Conservation (phyloP, 2,797 vertebrate genomes). For the Coregonus ussuriensis region DNA sequence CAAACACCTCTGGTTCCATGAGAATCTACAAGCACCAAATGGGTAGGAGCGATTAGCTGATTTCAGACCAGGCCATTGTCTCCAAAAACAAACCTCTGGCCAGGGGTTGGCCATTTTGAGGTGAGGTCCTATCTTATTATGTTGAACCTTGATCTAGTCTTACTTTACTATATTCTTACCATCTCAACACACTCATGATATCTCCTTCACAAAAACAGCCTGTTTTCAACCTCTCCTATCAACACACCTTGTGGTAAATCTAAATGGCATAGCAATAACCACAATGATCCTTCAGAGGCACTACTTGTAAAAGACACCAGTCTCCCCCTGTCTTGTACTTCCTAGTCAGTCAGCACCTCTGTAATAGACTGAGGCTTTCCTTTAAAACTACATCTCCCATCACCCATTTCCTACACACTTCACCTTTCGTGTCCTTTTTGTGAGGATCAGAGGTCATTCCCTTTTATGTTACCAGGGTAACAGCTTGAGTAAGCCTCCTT, state of each 20-base stretch:
- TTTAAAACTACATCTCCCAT: conserved; percentile 5
- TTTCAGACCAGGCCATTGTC: not conserved
- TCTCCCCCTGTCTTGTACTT: conserved; percentile 34
- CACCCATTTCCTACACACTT: not conserved
- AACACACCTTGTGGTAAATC: conserved; percentile 36
- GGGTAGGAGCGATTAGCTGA: not conserved
- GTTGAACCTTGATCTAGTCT: conserved; percentile 4
- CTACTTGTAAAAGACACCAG: conserved; percentile 64
- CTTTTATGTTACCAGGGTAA: not conserved
- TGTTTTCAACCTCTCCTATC: conserved; percentile 36
- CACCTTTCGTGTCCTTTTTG: not conserved
- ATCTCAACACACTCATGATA: not conserved
- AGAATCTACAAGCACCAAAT: conserved; percentile 10
- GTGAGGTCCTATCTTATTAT: not conserved
- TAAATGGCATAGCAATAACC: conserved; percentile 15
- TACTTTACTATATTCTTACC: not conserved
- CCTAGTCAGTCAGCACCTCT: conserved; percentile 31
- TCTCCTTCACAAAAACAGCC: not conserved
- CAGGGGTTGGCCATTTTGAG: conserved; percentile 3
- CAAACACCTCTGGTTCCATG: not conserved
- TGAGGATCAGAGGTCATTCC: not conserved
- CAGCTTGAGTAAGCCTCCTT: not conserved
- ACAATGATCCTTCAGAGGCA: conserved; percentile 59
- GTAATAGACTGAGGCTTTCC: conserved; percentile 20
- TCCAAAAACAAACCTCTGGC: not conserved